Evolutionary conservation across 1,140 invertebrate genomes (phyloP), one percentile per base, ranked within the genome.

Genomic region (Physella acuta): DNA sequence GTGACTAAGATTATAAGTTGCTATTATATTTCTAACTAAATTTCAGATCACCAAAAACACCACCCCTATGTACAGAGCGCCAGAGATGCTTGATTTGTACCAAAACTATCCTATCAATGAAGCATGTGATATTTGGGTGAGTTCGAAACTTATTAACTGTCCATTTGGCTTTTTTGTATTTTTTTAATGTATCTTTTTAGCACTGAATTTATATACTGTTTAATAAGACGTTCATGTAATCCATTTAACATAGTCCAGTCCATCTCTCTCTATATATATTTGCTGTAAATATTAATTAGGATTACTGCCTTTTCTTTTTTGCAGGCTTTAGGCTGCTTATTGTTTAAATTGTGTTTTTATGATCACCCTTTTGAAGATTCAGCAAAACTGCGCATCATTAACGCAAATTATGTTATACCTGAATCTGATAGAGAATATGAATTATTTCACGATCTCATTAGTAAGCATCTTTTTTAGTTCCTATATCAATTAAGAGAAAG

Each of bases 11-110:
- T 44, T 20, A 11, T 44, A 11, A 44, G 20, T 11, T n/a, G n/a
- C n/a, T n/a, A n/a, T n/a, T n/a, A n/a, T n/a, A n/a, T 11, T 44
- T 44, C 39, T 44, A 44, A 44, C 39, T 69, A 63, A 33, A 52
- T 76, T 74, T n/a, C 75, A 89, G 88, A 88, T 90, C 79, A 81
- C 84, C 30, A 87, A 86, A 75, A 84, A 88, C 74, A 90, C 90
- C 36, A 90, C 90, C 17, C 89, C 89, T 26, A 90, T 90, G 89
- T 91, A 90, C 81, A 79, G 89, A 70, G 84, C 96, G 0, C 97
- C 97, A 30, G 97, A 99, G 88, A 97, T 98, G 90, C 86, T 99
- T 62, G 97, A 99, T 83, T 94, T 96, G 0, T 99, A 98, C 92
- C 94, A 92, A 80, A 98, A 99, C 85, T 92, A 92, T 84, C 91